These are phyloP conservation scores for Sinelater perroti DNA, from an alignment of 2,888 invertebrate genomes.

Conservation along the genomic window DNA sequence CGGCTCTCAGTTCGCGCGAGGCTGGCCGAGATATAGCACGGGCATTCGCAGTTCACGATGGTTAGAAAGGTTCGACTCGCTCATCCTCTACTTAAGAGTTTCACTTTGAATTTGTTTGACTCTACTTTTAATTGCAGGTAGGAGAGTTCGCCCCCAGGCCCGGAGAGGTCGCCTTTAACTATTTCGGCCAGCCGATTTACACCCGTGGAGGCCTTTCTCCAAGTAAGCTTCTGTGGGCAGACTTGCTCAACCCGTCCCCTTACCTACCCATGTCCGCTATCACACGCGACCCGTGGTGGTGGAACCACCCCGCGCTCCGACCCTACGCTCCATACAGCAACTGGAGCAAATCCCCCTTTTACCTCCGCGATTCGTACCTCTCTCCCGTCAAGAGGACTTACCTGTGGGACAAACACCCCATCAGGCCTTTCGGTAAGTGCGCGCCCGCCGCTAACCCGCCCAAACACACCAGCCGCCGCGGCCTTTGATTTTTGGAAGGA, in stretches of 20 bases:
- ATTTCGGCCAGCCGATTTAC: constrained; percentile 81
- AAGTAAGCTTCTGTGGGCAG: constrained; percentile 63
- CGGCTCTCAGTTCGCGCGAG: not conserved
- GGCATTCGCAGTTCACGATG: not conserved
- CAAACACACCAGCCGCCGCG: constrained; percentile 8
- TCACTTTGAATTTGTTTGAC: not conserved
- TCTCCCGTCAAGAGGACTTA: constrained; percentile 91
- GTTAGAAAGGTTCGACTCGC: not conserved
- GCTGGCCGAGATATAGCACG: not conserved
- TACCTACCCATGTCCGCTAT: constrained; percentile 81
- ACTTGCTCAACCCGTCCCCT: constrained; percentile 83
- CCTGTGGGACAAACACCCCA: constrained; percentile 91
- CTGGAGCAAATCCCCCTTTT: constrained; percentile 78
- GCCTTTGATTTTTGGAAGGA: constrained; percentile 41
- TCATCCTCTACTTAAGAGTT: not conserved
- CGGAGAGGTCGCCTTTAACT: constrained; percentile 76
- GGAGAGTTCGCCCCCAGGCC: constrained; percentile 75
- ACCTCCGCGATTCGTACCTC: constrained; percentile 87
- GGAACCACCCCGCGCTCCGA: constrained; percentile 81
- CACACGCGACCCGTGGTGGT: constrained; percentile 91
- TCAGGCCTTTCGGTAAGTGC: constrained; percentile 88
- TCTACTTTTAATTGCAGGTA: constrained; percentile 55
- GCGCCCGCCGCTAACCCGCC: constrained; percentile 29
- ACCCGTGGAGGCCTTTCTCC: constrained; percentile 68
- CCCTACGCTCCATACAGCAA: constrained; percentile 73